Base-by-base conservation (phyloP, 2,888 invertebrate genomes). In the Marronus borbonicus region DNA sequence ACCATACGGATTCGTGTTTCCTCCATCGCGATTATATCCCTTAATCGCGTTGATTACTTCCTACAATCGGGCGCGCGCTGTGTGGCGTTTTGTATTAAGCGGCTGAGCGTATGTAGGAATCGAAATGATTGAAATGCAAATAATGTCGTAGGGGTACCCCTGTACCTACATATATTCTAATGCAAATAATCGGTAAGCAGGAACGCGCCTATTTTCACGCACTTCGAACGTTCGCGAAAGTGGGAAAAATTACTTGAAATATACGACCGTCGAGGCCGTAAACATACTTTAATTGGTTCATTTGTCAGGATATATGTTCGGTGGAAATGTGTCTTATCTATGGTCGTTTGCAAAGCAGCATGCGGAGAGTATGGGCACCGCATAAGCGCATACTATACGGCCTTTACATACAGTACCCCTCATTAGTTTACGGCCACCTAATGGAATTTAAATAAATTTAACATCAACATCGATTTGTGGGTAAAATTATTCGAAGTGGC, bases 241-340 rank as follows among this genome's bases (percentile, higher is more conserved):
- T 52, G 50, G 49, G 17, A 69, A 77, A 77, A 60, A 58, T 60
- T 36, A 1, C 2, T 62, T 77, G 72, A 77, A 77, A 77, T 77
- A 70, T 72, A 70, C 36, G 60, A 76, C 64, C 66, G 66, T 68
- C 76, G 75, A 64, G 69, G 60, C 81, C 78, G 81, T 83, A 82
- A 82, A 82, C 81, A 81, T 82, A 80, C 69, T 80, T 82, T 82
- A 83, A 83, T 82, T 83, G 82, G 82, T 83, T 81, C 81, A 83
- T 83, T 82, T 83, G 83, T 83, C 83, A 82, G 79, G 77, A 78
- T 52, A 74, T 77, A 77, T 77, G 79, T 80, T 76, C 69, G 44
- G 78, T 80, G 78, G 76, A 75, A 76, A 74, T 76, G 79, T 31
- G 76, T 62, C 72, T 79, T 79, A 79, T 79, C 79, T 79, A 58